phyloP scores from a whole-genome alignment of 2,113 vertebrate species.

The Corydoras maculifer region DNA sequence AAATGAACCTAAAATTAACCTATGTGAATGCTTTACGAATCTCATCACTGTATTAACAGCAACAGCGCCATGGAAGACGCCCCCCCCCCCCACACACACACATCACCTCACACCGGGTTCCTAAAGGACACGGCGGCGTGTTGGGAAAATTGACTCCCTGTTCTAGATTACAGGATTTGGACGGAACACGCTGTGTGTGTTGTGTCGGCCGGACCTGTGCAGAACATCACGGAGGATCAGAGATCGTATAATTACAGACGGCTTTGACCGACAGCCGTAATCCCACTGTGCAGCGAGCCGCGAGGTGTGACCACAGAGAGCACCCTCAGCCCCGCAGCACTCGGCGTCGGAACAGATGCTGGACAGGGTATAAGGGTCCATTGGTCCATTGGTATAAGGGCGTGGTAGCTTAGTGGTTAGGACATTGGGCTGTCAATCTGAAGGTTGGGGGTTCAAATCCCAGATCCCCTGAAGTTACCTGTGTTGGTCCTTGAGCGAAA shows the following conservation, averaged over 20 bases:
- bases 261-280: slow-evolving; percentile 40
- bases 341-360: neutral
- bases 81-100: neutral
- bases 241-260: slow-evolving; percentile 41
- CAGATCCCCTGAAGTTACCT: too few relatives aligned
- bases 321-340: slow-evolving; percentile 39
- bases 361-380: too few relatives aligned
- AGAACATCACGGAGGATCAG: slow-evolving; percentile 32
- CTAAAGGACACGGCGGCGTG: neutral
- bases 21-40: too few relatives aligned
- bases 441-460: too few relatives aligned
- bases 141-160: neutral
- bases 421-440: too few relatives aligned
- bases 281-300: slow-evolving; percentile 40
- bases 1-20: too few relatives aligned
- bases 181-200: neutral
- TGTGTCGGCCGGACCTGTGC: neutral
- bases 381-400: too few relatives aligned
- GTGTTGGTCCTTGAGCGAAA: too few relatives aligned
- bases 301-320: slow-evolving; percentile 36
- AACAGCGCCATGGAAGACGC: neutral
- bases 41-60: neutral
- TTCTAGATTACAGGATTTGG: slow-evolving; percentile 7
- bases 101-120: neutral
- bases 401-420: too few relatives aligned